phyloP scores from a whole-genome alignment of 1,140 invertebrate species.

The Psix sp. region DNA sequence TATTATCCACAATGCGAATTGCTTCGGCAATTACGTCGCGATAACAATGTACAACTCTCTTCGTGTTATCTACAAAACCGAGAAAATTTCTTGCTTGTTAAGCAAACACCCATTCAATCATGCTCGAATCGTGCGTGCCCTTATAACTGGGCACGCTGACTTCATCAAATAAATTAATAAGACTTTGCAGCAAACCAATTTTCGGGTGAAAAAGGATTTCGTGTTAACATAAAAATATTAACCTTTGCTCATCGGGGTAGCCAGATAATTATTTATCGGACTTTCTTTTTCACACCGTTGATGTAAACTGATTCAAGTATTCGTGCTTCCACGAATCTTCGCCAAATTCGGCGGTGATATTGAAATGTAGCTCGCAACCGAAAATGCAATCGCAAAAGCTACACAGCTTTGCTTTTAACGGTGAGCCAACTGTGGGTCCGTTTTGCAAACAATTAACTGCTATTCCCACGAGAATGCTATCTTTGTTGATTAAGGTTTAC shows the following conservation, averaged over 20 bases:
- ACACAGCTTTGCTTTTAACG: constrained; percentile 70
- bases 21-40: constrained; percentile 51
- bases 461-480: constrained; percentile 65
- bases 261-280: constrained; percentile 31
- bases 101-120: constrained; percentile 44
- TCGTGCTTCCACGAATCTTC: constrained; percentile 32
- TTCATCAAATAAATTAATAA: constrained; percentile 1
- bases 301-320: constrained; percentile 14
- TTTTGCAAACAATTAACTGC: constrained; percentile 61
- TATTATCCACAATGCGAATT: constrained; percentile 52
- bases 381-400: constrained; percentile 25
- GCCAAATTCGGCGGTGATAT: constrained; percentile 58
- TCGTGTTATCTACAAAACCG: constrained; percentile 50
- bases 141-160: background rate
- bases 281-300: constrained; percentile 46
- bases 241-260: constrained; percentile 3
- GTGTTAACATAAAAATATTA: constrained; percentile 27
- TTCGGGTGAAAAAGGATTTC: background rate
- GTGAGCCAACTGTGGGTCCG: constrained; percentile 43
- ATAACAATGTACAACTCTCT: constrained; percentile 46
- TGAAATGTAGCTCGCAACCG: constrained; percentile 54
- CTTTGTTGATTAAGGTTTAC: constrained; percentile 62
- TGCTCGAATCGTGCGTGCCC: background rate
- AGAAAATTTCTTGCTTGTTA: constrained; percentile 13
- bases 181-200: background rate